Evolutionary conservation across 53 echinoderm and acorn worm species (phyloP), one percentile per base, ranked within the genome.

Genomic region (Apostichopus leukothele): DNA sequence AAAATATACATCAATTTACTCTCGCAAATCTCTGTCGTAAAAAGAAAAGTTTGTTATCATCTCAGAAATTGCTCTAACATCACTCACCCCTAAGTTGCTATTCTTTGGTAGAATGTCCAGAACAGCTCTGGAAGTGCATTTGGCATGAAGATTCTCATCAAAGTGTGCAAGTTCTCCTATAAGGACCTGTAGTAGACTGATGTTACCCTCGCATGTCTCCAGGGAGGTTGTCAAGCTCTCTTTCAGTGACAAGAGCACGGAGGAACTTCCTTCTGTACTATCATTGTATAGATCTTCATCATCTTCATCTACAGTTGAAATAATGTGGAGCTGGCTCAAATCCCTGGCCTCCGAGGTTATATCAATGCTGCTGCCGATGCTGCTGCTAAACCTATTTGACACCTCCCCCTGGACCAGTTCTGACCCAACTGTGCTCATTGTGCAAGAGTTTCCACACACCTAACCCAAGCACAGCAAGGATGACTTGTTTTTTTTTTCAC

Each of bases 281-380:
- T 80, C 81, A 81, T 59, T 81, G 55, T 81, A 81, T n/a, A 81
- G 25, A 21, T 81, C 81, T 12, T 81, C 81, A 14, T 81, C 81
- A 21, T 81, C 85, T 27, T 60, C 66, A 76, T 76, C 77, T 6
- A 51, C 77, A 1, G 50, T 39, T 10, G 25, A 12, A 52, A 76
- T 26, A 52, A 76, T 26, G 52, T 39, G 8, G 66, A 66, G 66
- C 85, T 39, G 66, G 7, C 66, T 66, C 22, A 68, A 7, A 50
- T 68, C 67, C 7, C 67, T 22, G 51, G 67, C 66, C 67, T 85
- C 85, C 39, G 85, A 85, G 85, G 85, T 85, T 3, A 85, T 61
- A 22, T 85, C 85, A n/a, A 85, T 85, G 14, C 85, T 85, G 67
- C 85, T 85, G 6, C 85, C 85, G 7, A 63, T 13, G 6, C 53